These are phyloP conservation scores for Stigmatopora nigra DNA, from an alignment of 2,113 vertebrate genomes.

Conservation along the genomic window DNA sequence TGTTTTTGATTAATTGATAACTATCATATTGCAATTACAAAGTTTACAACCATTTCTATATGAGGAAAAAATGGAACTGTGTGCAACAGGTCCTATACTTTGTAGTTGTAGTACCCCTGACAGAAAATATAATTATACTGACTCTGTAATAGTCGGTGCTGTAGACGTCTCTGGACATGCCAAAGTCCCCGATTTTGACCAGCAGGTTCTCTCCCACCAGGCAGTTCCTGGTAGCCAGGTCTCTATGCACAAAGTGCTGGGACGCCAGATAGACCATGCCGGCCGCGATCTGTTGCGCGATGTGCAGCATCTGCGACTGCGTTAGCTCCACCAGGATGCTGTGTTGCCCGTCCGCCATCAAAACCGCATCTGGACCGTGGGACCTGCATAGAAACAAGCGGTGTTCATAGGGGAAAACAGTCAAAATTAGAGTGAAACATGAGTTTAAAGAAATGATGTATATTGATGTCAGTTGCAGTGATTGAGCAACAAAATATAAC, in stretches of 20 bases:
- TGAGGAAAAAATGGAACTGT: too few species aligned
- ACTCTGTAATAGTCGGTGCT: constrained; percentile 99
- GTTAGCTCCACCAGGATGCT: constrained; percentile 85
- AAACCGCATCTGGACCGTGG: constrained; percentile 89
- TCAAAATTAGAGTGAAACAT: background rate
- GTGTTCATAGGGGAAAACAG: background rate
- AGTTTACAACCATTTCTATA: too few species aligned
- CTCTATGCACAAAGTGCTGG: constrained; percentile 97
- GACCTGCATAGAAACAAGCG: constrained; percentile 67
- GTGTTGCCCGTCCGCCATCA: constrained; percentile 88
- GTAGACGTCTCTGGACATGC: constrained; percentile 98
- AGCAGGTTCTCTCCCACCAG: constrained; percentile 94
- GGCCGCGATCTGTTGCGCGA: constrained; percentile 95
- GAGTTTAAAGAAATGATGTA: background rate
- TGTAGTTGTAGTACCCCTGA: too few species aligned
- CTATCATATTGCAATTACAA: too few species aligned
- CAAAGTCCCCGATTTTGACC: constrained; percentile 99
- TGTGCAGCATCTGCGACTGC: constrained; percentile 96
- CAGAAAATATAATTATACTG: constrained; percentile 51
- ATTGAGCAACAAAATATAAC: too few species aligned
- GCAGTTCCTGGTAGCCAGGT: constrained; percentile 95
- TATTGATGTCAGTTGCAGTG: background rate
- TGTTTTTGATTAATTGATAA: background rate
- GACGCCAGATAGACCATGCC: constrained; percentile 98
- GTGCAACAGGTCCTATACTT: too few species aligned